These are phyloP conservation scores for Orchesellides sinensis DNA, from an alignment of 2,888 invertebrate genomes.

Conservation along the genomic window DNA sequence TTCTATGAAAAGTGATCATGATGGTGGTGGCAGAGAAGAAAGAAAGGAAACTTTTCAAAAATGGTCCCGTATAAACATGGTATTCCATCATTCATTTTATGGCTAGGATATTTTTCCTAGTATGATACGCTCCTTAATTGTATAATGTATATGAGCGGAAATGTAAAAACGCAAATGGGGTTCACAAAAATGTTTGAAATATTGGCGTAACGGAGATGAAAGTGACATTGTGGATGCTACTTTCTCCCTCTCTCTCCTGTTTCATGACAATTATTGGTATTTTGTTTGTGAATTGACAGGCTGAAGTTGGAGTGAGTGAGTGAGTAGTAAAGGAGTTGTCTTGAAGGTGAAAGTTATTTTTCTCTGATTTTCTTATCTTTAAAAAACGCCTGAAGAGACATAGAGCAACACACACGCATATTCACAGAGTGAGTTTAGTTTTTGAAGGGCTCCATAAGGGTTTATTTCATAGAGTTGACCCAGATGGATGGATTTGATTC, in stretches of 20 bases:
- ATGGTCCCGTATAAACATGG: too few species aligned
- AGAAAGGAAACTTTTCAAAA: too few species aligned
- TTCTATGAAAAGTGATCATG: too few species aligned
- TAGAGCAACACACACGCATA: neutral
- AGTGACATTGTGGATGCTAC: neutral
- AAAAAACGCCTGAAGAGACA: neutral
- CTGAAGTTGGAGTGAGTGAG: neutral
- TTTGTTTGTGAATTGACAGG: neutral
- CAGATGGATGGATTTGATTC: constrained; percentile 51
- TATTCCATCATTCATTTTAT: too few species aligned
- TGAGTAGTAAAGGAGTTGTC: neutral
- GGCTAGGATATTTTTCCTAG: too few species aligned
- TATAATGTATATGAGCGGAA: too few species aligned
- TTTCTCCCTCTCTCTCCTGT: neutral
- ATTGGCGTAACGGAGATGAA: neutral
- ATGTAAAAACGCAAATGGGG: too few species aligned
- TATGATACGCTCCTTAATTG: too few species aligned
- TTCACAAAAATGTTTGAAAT: too few species aligned
- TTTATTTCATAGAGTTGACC: constrained; percentile 22
- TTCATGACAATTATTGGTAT: neutral
- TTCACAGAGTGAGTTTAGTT: neutral
- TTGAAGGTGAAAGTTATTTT: neutral
- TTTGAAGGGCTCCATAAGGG: too few species aligned
- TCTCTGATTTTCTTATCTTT: neutral
- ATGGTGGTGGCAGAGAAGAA: too few species aligned